Evolutionary conservation across 1,140 invertebrate genomes (phyloP).

Genomic region (Drosophila nigromelanica): DNA sequence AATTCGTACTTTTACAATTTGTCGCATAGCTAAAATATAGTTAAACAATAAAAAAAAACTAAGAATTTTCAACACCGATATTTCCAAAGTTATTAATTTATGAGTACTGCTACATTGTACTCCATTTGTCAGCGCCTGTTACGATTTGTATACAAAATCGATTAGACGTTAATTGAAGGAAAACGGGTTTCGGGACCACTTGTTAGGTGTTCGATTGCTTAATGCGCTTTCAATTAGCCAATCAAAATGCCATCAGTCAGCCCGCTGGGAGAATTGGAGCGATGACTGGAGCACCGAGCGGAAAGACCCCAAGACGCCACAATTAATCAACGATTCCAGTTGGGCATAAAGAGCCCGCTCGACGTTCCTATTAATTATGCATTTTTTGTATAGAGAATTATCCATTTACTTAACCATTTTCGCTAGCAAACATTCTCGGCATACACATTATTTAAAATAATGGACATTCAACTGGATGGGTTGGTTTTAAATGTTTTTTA

Average conservation of each 20-base stretch:
- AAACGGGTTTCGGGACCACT: slow-evolving; percentile 49
- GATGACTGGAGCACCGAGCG: slow-evolving; percentile 3
- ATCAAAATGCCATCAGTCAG: slow-evolving; percentile 67
- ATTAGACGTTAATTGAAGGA: slow-evolving; percentile 43
- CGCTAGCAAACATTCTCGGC: too few relatives aligned
- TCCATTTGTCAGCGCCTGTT: slow-evolving; percentile 43
- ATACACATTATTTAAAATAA: not conserved
- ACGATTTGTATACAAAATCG: slow-evolving; percentile 15
- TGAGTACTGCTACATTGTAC: slow-evolving; percentile 1
- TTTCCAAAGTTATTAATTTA: not conserved
- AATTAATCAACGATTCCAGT: slow-evolving; percentile 14
- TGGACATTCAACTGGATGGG: not conserved
- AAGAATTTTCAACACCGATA: too few relatives aligned
- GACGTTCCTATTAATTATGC: too few relatives aligned
- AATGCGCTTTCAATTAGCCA: slow-evolving; percentile 56
- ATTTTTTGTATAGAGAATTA: too few relatives aligned
- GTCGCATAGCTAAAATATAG: too few relatives aligned
- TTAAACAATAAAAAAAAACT: too few relatives aligned
- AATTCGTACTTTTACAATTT: too few relatives aligned
- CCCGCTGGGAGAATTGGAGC: slow-evolving; percentile 19
- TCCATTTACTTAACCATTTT: too few relatives aligned
- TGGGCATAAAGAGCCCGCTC: too few relatives aligned
- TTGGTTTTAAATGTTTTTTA: not conserved
- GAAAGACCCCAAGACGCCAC: slow-evolving; percentile 16
- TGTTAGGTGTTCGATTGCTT: slow-evolving; percentile 26